Base-by-base conservation (phyloP, 2,888 invertebrate genomes). In the Augochlorella aurata region DNA sequence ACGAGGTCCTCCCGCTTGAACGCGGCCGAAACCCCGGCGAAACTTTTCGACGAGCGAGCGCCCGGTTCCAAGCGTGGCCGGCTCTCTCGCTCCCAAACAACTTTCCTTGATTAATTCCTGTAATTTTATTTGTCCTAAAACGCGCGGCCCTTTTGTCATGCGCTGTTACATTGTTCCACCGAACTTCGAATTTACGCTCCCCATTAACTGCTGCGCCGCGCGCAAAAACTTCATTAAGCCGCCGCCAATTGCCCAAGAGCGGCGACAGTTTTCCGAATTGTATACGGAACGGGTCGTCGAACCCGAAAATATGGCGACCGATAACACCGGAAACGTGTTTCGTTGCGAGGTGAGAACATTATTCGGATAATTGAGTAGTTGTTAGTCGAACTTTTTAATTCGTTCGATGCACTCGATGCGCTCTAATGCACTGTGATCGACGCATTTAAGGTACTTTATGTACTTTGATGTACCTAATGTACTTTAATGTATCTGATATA, bases 81-180 rank as follows among this genome's bases (percentile, higher is more conserved):
- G 2, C 12, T 10, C 47, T 3, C 47, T 14, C 47, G 16, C 45
- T 45, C 54, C 58, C 54, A 38, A 54, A 70, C 70, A 71, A 71
- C 70, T 71, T 58, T 45, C 58, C 70, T 71, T 58, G 58, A 71
- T 71, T 71, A 71, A 71, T 71, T 71, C 54, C 70, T 71, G 45
- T 71, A 71, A 71, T 71, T 71, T 71, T 71, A 71, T 71, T 71
- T 58, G 70, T 18, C 24, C 58, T 58, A 71, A 58, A 71, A 58
- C 70, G 24, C 70, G 24, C 10, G 45, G 45, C 7, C 45, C 70
- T 71, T 58, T 71, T 71, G 58, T 71, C 70, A 71, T 71, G 54
- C 58, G 16, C 70, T 21, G 58, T 71, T 58, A 71, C 54, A 58
- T 71, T 58, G 70, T 71, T 71, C 54, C 16, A 5, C 14, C 70